Conservation (phyloP, 2,888 invertebrate species). For the Alitta virens region DNA sequence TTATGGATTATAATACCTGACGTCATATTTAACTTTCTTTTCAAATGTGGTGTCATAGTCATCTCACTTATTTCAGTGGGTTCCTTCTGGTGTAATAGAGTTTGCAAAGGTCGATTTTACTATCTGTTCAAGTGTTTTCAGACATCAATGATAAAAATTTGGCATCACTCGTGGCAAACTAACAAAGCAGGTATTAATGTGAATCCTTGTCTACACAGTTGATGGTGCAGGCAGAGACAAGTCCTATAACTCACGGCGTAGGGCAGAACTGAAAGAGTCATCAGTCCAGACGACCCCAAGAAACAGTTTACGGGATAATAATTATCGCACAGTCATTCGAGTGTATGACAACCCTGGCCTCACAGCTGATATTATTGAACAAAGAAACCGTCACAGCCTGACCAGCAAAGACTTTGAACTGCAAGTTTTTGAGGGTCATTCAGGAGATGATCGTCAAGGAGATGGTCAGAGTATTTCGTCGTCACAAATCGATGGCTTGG, state of each 20-base stretch:
- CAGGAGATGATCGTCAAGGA: slow-evolving; percentile 5
- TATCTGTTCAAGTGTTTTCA: no score
- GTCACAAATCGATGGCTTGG: not conserved
- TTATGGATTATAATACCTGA: no score
- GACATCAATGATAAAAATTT: no score
- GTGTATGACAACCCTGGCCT: slow-evolving; percentile 14
- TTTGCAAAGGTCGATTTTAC: no score
- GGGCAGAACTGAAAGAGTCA: slow-evolving; percentile 15
- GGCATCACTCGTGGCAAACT: no score
- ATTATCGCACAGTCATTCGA: slow-evolving; percentile 15
- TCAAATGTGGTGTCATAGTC: no score
- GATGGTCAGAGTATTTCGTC: not conserved
- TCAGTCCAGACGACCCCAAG: slow-evolving; percentile 29
- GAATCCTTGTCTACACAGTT: not conserved
- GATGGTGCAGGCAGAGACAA: not conserved
- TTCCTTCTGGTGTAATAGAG: no score
- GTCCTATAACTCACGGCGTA: not conserved
- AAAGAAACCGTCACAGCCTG: not conserved
- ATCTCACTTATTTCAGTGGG: no score
- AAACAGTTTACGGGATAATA: not conserved
- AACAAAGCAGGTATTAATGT: no score
- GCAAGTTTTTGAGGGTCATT: not conserved
- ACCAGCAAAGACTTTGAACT: not conserved
- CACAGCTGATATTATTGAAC: slow-evolving; percentile 12
- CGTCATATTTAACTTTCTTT: no score